A percentile compares a stretch with the other conserved stretches of the same genome.
These are phyloP conservation scores for Siniperca chuatsi DNA, from an alignment of 2,113 vertebrate genomes.

Conservation along the genomic window DNA sequence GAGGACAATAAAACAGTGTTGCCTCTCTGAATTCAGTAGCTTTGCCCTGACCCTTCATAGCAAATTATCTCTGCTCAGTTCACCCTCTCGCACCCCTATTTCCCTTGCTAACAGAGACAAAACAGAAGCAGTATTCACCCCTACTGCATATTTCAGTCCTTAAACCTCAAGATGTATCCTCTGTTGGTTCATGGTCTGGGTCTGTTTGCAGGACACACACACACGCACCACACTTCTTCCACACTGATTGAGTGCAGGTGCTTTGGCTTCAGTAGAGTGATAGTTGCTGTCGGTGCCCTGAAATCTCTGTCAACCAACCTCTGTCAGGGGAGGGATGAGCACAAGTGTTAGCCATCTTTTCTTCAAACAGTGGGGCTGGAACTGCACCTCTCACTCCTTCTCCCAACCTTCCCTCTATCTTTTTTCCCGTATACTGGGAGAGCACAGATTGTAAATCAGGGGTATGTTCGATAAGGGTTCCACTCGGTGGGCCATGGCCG, in stretches of 20 bases:
- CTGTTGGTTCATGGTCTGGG: constrained; percentile 43
- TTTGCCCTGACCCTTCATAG: constrained; percentile 28
- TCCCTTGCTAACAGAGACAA: constrained; percentile 47
- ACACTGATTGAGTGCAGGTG: constrained; percentile 62
- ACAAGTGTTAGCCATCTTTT: constrained; percentile 56
- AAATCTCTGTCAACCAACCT: constrained; percentile 51
- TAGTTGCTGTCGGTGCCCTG: constrained; percentile 58
- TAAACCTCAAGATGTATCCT: constrained; percentile 60
- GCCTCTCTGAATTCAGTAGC: background rate
- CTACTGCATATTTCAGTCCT: constrained; percentile 39
- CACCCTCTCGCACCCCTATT: background rate
- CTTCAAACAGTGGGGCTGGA: constrained; percentile 46
- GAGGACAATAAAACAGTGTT: constrained; percentile 32
- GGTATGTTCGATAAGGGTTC: constrained; percentile 61
- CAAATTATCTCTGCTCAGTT: constrained; percentile 48
- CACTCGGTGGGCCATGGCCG: constrained; percentile 37
- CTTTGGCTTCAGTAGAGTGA: constrained; percentile 53
- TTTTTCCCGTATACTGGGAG: background rate
- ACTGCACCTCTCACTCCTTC: constrained; percentile 31
- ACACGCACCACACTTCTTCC: constrained; percentile 24
- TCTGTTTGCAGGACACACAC: constrained; percentile 41
- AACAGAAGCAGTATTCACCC: constrained; percentile 48
- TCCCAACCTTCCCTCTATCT: background rate
- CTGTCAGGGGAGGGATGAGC: constrained; percentile 49
- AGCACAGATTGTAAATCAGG: constrained; percentile 69